Base-by-base conservation (phyloP, 30 jellyfish, hydroid and myxozoan species). In the Hydra vulgaris region DNA sequence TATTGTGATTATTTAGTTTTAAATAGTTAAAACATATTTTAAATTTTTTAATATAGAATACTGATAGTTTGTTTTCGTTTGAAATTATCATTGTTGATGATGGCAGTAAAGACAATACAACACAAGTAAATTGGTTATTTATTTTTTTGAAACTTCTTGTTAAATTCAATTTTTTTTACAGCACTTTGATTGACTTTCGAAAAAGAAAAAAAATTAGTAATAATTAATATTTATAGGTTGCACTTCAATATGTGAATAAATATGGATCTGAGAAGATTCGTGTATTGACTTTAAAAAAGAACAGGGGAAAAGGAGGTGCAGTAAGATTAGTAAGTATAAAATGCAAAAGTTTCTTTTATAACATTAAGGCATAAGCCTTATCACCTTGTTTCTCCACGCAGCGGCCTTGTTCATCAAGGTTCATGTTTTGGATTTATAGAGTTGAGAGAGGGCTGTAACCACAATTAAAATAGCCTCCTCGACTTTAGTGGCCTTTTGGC, bases 221-320 rank as follows among this genome's bases (percentile, higher is more conserved):
- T 16, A 56, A 56, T 16, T 16, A 56, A 56, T 56, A 56, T 21
- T 25, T 0, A 0, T 72, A 91, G 98, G 95, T 86, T 73, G 98
- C 87, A 73, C 71, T 91, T 54, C 81, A 76, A 18, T 86, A 73
- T 81, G 89, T 83, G 22, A 74, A 54, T 40, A 83, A 75, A 24
- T 71, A 88, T 61, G 83, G 89, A n/a, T 20, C 89, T 18, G 81
- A 73, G 12, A 91, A 91, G 40, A 79, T 91, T 21, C 88, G 98
- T 21, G 98, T 91, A 23, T 85, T 91, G 24, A 91, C 96, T 20
- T 86, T 91, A 23, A 67, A 83, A 61, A 86, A 91, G 70, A 91
- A 91, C 78, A 79, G 98, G 74, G 98, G 98, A 19, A 91, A 91
- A 79, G 98, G 98, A n/a, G 98, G 98, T 3, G 98, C 98, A 23